Percentiles rank a stretch among this genome's conserved stretches.
Evolutionary conservation across 2,888 invertebrate species (phyloP).

Genomic region (Acronicta aceris): DNA sequence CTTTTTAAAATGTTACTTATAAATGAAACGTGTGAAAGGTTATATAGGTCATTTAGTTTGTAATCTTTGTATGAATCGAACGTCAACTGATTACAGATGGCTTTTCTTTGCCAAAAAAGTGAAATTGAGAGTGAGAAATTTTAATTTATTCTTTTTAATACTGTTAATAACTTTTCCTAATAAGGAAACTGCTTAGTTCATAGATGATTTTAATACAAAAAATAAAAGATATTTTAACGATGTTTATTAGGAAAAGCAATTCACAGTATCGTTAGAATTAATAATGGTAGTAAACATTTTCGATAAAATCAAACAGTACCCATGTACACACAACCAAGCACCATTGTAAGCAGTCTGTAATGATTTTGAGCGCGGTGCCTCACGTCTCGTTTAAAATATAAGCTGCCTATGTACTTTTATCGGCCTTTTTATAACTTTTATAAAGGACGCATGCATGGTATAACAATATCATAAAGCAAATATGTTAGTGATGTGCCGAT

Average conservation of each 20-base stretch:
- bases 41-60: slow-evolving; percentile 46
- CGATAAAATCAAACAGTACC: too few species aligned
- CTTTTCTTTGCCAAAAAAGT: slow-evolving; percentile 34
- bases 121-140: slow-evolving; percentile 20
- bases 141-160: background rate
- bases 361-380: slow-evolving; percentile 41
- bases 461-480: slow-evolving; percentile 21
- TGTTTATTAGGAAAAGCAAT: too few species aligned
- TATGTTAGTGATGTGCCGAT: slow-evolving; percentile 31
- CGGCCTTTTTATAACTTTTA: slow-evolving; percentile 37
- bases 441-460: slow-evolving; percentile 27
- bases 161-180: too few species aligned
- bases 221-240: too few species aligned
- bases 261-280: too few species aligned
- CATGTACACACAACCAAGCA: background rate
- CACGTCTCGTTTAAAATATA: slow-evolving; percentile 40
- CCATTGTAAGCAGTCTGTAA: slow-evolving; percentile 30
- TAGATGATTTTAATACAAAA: too few species aligned
- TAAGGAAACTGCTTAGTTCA: too few species aligned
- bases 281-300: too few species aligned
- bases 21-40: slow-evolving; percentile 16
- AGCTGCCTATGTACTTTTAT: slow-evolving; percentile 27
- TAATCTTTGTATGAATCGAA: slow-evolving; percentile 44
- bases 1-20: slow-evolving; percentile 16
- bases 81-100: slow-evolving; percentile 32